Percentiles rank a stretch among this genome's conserved stretches.
phyloP scores from a whole-genome alignment of 2,113 vertebrate genomes.

The Sterrhoptilus dennistouni region DNA sequence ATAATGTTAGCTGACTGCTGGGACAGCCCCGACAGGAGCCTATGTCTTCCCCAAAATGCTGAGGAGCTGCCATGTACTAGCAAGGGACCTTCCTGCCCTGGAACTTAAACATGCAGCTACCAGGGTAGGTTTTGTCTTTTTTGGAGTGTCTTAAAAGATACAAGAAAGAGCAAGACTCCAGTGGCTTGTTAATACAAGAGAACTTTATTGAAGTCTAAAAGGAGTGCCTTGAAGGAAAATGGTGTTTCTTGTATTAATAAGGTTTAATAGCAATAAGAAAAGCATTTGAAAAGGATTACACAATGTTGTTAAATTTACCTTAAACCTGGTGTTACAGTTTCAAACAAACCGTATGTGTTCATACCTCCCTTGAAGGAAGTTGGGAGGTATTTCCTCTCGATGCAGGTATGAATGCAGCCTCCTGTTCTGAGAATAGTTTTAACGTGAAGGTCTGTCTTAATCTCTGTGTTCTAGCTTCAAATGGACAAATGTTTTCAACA shows the following conservation, averaged over 20 bases:
- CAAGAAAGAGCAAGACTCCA: neutral
- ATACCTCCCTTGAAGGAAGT: neutral
- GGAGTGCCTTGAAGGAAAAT: neutral
- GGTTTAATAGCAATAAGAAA: neutral
- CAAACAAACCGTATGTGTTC: fast-evolving
- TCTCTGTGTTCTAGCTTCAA: neutral
- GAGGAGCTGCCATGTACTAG: neutral
- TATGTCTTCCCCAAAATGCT: neutral
- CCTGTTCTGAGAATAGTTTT: neutral
- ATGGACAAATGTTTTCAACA: neutral
- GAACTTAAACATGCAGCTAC: fast-evolving
- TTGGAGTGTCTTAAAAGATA: neutral
- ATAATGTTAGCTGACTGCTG: neutral
- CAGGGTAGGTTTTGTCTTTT: neutral
- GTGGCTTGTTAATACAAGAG: neutral
- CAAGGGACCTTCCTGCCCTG: neutral
- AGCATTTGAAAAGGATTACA: neutral
- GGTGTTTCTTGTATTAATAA: neutral
- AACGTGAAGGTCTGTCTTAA: fast-evolving
- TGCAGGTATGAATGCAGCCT: neutral
- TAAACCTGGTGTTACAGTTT: neutral
- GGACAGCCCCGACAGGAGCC: neutral
- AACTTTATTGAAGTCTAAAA: neutral
- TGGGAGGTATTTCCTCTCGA: neutral
- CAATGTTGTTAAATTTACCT: neutral